Conservation (phyloP, 2,113 vertebrate genomes). For the Piliocolobus tephrosceles region DNA sequence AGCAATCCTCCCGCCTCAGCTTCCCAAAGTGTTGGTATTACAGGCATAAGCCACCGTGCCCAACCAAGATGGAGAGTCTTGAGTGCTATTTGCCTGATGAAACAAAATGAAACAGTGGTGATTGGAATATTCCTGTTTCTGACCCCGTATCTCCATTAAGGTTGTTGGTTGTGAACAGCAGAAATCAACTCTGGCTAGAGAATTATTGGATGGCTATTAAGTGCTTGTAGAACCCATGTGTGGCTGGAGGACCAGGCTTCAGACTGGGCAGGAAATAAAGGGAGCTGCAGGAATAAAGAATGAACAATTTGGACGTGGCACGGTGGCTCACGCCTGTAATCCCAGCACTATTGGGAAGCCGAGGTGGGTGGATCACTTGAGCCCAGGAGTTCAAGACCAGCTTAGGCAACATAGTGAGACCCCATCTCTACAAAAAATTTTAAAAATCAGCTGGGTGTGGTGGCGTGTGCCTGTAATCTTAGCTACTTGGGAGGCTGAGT, state of each 20-base stretch:
- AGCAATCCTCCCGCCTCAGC: too few relatives aligned
- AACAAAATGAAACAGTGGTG: slow-evolving; percentile 29
- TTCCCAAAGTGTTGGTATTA: too few relatives aligned
- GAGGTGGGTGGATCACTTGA: neutral
- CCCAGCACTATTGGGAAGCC: neutral
- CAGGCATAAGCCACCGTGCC: too few relatives aligned
- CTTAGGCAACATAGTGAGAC: neutral
- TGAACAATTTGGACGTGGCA: neutral
- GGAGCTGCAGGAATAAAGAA: neutral
- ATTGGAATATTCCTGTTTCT: neutral
- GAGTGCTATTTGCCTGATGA: neutral
- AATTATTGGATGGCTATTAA: neutral
- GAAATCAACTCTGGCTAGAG: neutral
- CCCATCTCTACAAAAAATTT: neutral
- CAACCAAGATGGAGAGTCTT: neutral
- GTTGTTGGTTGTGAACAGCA: slow-evolving; percentile 2
- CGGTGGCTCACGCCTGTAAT: too few relatives aligned
- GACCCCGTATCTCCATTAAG: neutral
- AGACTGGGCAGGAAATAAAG: neutral
- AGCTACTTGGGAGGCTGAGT: neutral
- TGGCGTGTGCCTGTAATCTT: neutral
- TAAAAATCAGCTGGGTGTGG: too few relatives aligned
- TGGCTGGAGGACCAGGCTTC: neutral
- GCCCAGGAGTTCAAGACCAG: neutral
- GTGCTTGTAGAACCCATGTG: neutral